Evolutionary conservation across 2,797 vertebrate species (phyloP).

Genomic region (Neopelma chrysocephalum): DNA sequence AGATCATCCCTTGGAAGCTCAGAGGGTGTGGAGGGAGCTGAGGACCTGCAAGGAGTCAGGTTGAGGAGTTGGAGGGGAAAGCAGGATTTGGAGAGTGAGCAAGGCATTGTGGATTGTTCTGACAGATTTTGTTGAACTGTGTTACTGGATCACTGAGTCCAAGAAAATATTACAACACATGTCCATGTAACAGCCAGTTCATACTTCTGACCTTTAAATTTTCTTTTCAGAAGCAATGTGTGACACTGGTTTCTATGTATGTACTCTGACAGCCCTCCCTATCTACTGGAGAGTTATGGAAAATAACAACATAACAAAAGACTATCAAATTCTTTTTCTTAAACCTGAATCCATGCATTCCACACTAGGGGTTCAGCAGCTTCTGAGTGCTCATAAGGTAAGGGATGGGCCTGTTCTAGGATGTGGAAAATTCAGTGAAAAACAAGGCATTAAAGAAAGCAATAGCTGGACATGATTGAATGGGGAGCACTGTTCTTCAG

Average conservation of each 20-base stretch:
- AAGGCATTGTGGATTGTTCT: neutral
- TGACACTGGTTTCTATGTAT: neutral
- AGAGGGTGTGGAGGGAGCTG: neutral
- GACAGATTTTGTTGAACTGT: slow-evolving; percentile 2
- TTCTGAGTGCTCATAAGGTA: neutral
- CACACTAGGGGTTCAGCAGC: neutral
- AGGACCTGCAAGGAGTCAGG: neutral
- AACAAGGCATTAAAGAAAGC: slow-evolving; percentile 40
- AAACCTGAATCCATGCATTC: neutral
- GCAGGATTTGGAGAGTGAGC: neutral
- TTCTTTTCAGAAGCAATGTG: neutral
- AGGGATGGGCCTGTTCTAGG: slow-evolving; percentile 17
- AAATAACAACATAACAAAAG: neutral
- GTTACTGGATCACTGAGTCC: neutral
- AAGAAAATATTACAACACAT: slow-evolving; percentile 11
- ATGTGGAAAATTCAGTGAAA: slow-evolving; percentile 58
- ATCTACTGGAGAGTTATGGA: neutral
- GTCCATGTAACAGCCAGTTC: neutral
- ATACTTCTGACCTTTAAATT: neutral
- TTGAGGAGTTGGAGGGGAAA: neutral
- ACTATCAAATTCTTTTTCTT: neutral
- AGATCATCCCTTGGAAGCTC: neutral
- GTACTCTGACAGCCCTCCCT: neutral
- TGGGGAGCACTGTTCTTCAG: slow-evolving; percentile 44
- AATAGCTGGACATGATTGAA: slow-evolving; percentile 46